Evolutionary conservation across 1,140 invertebrate species (phyloP).

Genomic region (Homarus americanus): DNA sequence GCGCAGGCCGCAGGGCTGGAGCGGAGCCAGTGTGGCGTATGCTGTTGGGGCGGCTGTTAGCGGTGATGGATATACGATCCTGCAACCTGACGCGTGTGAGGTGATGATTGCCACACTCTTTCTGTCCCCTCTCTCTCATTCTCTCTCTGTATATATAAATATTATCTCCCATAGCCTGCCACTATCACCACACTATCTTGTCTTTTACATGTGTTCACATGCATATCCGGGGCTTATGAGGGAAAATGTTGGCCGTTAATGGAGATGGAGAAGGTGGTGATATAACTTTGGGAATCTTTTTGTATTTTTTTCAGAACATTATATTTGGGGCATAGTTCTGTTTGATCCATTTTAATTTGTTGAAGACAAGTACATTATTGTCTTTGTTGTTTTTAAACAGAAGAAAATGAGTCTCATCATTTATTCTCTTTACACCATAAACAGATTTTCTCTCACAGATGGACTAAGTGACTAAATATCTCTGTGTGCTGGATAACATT

Average conservation of each 20-base stretch:
- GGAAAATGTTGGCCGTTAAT: background rate
- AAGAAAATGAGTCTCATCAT: too few species aligned
- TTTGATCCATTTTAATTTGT: too few species aligned
- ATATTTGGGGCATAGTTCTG: too few species aligned
- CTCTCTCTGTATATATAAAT: constrained; percentile 23
- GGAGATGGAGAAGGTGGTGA: background rate
- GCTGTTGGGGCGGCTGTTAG: constrained; percentile 66
- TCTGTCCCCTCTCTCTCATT: background rate
- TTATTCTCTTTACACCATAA: too few species aligned
- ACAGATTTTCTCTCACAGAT: too few species aligned
- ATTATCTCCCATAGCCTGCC: constrained; percentile 12
- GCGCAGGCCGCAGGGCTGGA: constrained; percentile 68
- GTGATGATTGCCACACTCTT: constrained; percentile 46
- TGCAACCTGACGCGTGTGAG: constrained; percentile 68
- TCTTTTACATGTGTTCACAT: background rate
- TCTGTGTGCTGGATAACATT: too few species aligned
- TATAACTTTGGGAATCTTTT: background rate
- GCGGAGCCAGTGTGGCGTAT: constrained; percentile 71
- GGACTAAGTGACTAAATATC: too few species aligned
- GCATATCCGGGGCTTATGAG: background rate
- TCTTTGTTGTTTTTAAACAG: too few species aligned
- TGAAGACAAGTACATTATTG: too few species aligned
- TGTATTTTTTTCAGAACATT: too few species aligned
- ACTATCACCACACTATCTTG: constrained; percentile 7
- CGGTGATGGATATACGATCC: constrained; percentile 70